Evolutionary conservation across 1,140 invertebrate genomes (phyloP).

Genomic region (Drosophila parabipectinata): DNA sequence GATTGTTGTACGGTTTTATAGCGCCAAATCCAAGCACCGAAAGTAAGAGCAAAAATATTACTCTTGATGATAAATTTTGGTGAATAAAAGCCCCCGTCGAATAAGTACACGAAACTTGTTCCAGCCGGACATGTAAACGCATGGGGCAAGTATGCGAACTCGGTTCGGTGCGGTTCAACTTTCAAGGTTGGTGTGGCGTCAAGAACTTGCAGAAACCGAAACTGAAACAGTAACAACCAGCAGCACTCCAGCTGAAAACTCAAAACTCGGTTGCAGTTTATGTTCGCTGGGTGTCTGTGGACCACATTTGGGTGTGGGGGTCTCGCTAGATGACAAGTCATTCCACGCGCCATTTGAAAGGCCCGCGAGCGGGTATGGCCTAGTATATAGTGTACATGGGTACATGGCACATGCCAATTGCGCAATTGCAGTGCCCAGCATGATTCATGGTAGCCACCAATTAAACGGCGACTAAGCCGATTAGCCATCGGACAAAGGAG

Average conservation of each 20-base stretch:
- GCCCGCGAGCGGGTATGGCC: conserved; percentile 26
- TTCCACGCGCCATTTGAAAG: conserved; percentile 59
- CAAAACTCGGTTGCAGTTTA: conserved; percentile 22
- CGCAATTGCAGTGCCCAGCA: conserved; percentile 58
- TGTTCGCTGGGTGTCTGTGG: conserved; percentile 1
- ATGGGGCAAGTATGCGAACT: conserved; percentile 52
- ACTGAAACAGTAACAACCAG: conserved; percentile 29
- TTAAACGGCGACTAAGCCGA: conserved; percentile 62
- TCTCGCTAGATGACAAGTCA: conserved; percentile 62
- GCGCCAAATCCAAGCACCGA: conserved; percentile 2
- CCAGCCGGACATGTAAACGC: conserved; percentile 53
- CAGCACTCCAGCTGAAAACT: conserved; percentile 16
- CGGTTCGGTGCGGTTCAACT: conserved; percentile 61
- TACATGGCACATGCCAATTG: conserved; percentile 71
- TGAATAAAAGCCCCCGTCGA: conserved; percentile 1
- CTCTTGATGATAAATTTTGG: conserved; percentile 26
- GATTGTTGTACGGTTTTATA: conserved; percentile 26
- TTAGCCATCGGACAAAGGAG: conserved; percentile 62
- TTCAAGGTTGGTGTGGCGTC: conserved; percentile 65
- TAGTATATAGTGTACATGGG: conserved; percentile 1
- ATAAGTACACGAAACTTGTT: conserved; percentile 35
- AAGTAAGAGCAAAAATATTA: conserved; percentile 42
- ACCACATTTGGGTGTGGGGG: conserved; percentile 35
- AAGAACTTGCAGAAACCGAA: conserved; percentile 64
- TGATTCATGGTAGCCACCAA: conserved; percentile 64